These are phyloP conservation scores for Actinia equina DNA, from an alignment of 64 coral and sea anemone genomes.

Conservation along the genomic window DNA sequence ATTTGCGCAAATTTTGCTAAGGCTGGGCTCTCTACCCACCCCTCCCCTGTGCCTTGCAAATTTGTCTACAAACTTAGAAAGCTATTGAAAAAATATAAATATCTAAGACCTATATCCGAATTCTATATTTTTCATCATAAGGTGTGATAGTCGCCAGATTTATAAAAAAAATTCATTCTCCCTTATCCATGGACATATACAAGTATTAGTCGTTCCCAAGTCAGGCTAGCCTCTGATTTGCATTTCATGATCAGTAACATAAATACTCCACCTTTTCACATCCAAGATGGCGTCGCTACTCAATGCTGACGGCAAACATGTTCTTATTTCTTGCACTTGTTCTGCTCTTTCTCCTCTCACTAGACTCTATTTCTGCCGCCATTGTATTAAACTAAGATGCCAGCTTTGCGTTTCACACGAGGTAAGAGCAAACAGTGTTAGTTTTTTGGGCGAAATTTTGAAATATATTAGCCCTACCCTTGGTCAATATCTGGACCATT, in stretches of 20 bases:
- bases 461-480: not conserved
- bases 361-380: conserved; percentile 95
- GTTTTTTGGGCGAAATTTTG: not conserved
- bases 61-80: not conserved
- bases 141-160: not conserved
- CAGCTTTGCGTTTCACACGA: conserved; percentile 95
- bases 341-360: conserved; percentile 76
- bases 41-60: not conserved
- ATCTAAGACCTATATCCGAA: not conserved
- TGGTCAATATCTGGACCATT: not conserved
- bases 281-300: conserved; percentile 88
- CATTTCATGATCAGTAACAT: not conserved
- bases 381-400: conserved; percentile 92
- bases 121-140: not conserved
- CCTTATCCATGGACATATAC: too few relatives aligned
- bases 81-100: not conserved
- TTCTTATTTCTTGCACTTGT: conserved; percentile 94
- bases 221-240: not conserved
- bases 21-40: not conserved
- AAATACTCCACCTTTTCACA: not conserved
- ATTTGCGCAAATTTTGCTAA: too few relatives aligned
- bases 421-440: conserved; percentile 20
- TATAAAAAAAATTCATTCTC: not conserved
- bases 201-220: too few relatives aligned
- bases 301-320: conserved; percentile 49